These are phyloP conservation scores for Noturus placidus DNA, from an alignment of 2,113 vertebrate species.

Conservation along the genomic window DNA sequence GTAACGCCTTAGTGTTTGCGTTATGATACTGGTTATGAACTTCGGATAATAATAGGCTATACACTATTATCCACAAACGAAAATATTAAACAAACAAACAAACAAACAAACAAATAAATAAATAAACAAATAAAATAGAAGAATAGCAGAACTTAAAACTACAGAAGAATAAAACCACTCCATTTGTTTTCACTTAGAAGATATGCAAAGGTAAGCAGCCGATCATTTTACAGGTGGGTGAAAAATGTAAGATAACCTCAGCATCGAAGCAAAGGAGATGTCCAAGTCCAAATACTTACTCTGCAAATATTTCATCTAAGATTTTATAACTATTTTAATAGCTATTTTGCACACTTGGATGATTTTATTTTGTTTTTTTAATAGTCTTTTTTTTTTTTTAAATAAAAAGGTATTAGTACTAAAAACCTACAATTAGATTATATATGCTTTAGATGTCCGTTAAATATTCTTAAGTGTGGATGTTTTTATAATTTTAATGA, in stretches of 20 bases:
- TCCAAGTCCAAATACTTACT: neutral
- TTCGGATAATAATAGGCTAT: neutral
- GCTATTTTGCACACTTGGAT: neutral
- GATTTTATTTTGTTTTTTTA: neutral
- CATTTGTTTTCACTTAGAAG: neutral
- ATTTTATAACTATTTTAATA: neutral
- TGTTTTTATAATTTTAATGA: neutral
- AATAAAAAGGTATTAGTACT: no score
- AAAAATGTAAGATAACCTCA: neutral
- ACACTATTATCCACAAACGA: neutral
- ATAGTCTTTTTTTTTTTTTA: no score
- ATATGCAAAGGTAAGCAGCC: neutral
- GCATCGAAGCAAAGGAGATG: neutral
- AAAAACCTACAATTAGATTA: neutral
- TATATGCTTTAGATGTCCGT: neutral
- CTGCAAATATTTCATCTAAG: neutral
- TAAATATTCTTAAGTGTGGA: neutral
- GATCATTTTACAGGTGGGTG: neutral
- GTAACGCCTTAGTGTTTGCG: neutral
- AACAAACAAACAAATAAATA: neutral
- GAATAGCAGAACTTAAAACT: neutral
- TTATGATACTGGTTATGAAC: neutral
- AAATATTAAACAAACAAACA: neutral
- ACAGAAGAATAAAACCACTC: neutral
- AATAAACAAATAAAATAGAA: neutral